Conservation (phyloP, 30 jellyfish, hydroid and myxozoan genomes). For the Pelagia noctiluca region DNA sequence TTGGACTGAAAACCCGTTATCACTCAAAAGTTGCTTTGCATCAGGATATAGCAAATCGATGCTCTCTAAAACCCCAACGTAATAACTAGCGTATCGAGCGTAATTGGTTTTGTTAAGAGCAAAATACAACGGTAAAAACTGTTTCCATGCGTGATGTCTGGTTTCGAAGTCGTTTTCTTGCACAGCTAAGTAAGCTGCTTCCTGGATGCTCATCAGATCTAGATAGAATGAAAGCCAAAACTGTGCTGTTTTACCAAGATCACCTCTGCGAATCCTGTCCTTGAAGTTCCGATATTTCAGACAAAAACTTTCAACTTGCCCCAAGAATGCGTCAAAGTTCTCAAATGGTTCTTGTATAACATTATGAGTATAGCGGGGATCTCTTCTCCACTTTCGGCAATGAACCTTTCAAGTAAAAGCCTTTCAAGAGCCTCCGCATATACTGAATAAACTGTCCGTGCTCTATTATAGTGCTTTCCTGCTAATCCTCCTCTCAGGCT, state of each 20-base stretch:
- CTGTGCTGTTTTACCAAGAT: conserved; percentile 39
- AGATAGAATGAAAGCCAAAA: conserved; percentile 33
- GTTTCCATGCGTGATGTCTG: conserved; percentile 17
- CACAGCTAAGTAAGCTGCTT: conserved; percentile 30
- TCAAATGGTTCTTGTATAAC: conserved; percentile 12
- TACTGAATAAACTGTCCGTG: conserved; percentile 9
- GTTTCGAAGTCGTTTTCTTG: conserved; percentile 43
- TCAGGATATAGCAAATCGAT: conserved; percentile 40
- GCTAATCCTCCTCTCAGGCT: not conserved
- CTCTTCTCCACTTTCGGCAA: conserved; percentile 18
- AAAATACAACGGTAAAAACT: conserved; percentile 27
- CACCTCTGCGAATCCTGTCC: conserved; percentile 23
- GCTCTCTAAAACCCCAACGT: conserved; percentile 15
- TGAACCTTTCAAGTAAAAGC: conserved; percentile 18
- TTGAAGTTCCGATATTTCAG: conserved; percentile 2
- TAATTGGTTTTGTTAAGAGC: conserved; percentile 41
- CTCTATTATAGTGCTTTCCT: not conserved
- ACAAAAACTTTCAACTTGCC: not conserved
- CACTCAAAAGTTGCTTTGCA: not conserved
- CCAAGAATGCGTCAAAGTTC: not conserved
- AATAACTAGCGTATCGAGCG: conserved; percentile 54
- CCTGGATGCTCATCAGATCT: conserved; percentile 17
- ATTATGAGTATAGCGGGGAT: conserved; percentile 1
- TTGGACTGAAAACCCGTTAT: conserved; percentile 30
- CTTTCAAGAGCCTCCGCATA: conserved; percentile 13